Evolutionary conservation across 2,888 invertebrate species (phyloP), one percentile per base, ranked within the genome.

Genomic region (Heliconius ethilla): DNA sequence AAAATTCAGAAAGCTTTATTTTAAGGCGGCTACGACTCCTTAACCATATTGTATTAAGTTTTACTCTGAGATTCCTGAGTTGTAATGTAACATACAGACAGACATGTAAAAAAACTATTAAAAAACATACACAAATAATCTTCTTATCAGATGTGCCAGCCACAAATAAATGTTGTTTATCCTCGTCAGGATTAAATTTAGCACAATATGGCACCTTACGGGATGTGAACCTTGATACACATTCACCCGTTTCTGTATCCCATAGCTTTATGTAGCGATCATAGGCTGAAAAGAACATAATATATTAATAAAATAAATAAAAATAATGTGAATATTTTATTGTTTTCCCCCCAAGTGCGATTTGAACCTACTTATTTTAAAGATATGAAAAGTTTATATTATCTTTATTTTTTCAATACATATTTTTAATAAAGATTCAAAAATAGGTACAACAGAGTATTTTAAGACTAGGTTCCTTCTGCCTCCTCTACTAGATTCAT

Each of bases 141-240:
- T 99, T 99, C 92, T 99, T 99, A 88, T 99, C 99, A 0, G 99
- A 98, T 3, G 99, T 99, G 78, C 99, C 99, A 73, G 99, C 98
- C 1, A 99, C 98, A 94, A 99, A 99, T 37, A 99, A 95, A 91
- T 99, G 97, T 86, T 99, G 99, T 85, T 99, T 99, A 87, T 98
- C 99, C 73, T 97, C 96, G 86, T 99, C 99, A 0, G 99, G 99
- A 92, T 99, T 97, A 90, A 99, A 99, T 94, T 99, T 99, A 69
- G 98, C 97, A 90, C 99, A 99, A 92, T 99, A 99, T 0, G 99
- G 98, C 86, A 99, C 98, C 92, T 99, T 99, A 77, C 98, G 96
- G 73, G 98, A 99, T 27, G 99, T 98, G 93, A 99, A 99, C 67
- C 98, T 95, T 0, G 96, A 96, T 51, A 97, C 90, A 80, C 97